Evolutionary conservation across 1,140 invertebrate genomes (phyloP).

Genomic region (Sitophilus oryzae): DNA sequence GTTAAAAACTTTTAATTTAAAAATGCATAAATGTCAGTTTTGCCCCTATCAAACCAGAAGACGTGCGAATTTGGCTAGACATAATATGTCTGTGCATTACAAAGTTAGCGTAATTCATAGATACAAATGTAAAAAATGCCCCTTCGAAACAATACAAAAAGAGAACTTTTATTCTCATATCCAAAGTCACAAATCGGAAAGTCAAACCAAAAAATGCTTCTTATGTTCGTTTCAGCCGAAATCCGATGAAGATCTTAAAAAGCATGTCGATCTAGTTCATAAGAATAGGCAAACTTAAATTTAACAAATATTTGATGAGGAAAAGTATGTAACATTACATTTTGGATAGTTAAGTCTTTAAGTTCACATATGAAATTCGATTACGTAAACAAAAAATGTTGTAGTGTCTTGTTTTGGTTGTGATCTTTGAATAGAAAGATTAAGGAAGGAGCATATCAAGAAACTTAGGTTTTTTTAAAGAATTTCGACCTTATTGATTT

Average conservation of each 20-base stretch:
- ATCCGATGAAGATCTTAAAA: constrained; percentile 6
- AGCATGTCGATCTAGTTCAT: constrained; percentile 15
- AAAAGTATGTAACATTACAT: no score
- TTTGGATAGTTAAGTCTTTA: no score
- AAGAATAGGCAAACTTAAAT: no score
- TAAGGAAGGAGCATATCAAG: no score
- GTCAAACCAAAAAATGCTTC: constrained; percentile 10
- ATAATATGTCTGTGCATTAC: constrained; percentile 4
- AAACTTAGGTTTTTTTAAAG: no score
- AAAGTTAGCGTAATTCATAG: constrained; percentile 1
- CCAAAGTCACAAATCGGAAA: constrained; percentile 6
- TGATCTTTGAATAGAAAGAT: no score
- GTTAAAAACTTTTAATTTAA: no score
- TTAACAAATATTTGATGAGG: no score
- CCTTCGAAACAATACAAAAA: constrained; percentile 21
- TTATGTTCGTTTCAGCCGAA: constrained; percentile 19
- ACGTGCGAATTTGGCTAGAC: constrained; percentile 11
- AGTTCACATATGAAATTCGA: no score
- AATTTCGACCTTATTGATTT: no score
- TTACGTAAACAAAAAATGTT: no score
- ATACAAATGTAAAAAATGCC: constrained; percentile 14
- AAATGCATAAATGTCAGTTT: constrained; percentile 19
- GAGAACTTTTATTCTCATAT: constrained; percentile 17
- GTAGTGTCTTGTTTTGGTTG: no score
- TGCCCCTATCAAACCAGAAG: constrained; percentile 21